These are phyloP conservation scores for Pocota personata DNA, from an alignment of 2,888 invertebrate species.

Conservation along the genomic window DNA sequence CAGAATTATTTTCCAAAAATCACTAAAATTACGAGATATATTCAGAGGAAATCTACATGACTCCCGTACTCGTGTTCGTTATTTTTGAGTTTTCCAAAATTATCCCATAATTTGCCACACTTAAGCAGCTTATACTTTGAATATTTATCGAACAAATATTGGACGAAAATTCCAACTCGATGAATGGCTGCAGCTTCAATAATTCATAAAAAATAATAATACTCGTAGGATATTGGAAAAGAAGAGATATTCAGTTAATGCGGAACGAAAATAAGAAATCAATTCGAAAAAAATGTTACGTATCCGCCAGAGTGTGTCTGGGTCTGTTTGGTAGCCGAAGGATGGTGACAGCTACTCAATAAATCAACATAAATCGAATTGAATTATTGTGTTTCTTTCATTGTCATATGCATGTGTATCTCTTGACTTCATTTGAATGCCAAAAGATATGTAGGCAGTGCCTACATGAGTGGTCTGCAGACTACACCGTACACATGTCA, in stretches of 20 bases:
- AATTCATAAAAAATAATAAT: conserved; percentile 44
- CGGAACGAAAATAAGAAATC: neutral
- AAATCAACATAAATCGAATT: conserved; percentile 23
- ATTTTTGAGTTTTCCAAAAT: conserved; percentile 58
- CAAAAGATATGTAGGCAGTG: too few relatives aligned
- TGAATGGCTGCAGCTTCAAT: conserved; percentile 30
- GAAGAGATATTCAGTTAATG: neutral
- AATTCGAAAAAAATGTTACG: conserved; percentile 17
- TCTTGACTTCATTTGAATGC: neutral
- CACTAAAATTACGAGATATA: conserved; percentile 55
- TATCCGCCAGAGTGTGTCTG: conserved; percentile 17
- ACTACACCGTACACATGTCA: too few relatives aligned
- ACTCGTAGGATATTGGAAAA: conserved; percentile 5
- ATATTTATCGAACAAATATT: conserved; percentile 50
- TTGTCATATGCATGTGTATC: neutral
- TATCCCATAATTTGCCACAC: conserved; percentile 58
- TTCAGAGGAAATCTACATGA: neutral
- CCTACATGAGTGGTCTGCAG: too few relatives aligned
- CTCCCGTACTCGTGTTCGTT: conserved; percentile 11
- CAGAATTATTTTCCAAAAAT: conserved; percentile 26
- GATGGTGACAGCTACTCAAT: conserved; percentile 1
- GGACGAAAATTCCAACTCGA: neutral
- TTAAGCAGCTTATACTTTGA: conserved; percentile 68
- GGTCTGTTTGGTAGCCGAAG: neutral
- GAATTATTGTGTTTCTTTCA: neutral